Conservation (phyloP, 2,797 vertebrate species). For the Labroides dimidiatus region DNA sequence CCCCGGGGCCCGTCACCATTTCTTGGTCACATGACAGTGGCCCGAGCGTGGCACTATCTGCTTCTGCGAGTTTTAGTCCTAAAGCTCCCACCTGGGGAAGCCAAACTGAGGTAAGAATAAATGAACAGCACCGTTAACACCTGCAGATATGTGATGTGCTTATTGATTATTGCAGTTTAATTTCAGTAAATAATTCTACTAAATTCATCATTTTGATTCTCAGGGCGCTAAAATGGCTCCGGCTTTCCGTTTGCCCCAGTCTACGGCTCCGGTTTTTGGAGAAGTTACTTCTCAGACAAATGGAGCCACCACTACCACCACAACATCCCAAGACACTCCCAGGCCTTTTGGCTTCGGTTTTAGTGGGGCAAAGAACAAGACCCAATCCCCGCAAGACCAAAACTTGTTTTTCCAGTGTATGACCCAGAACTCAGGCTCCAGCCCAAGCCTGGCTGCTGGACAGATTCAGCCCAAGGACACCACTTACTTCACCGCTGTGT, state of each 20-base stretch:
- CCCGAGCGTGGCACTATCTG: slow-evolving; percentile 80
- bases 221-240: slow-evolving; percentile 89
- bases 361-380: slow-evolving; percentile 82
- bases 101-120: slow-evolving; percentile 88
- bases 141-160: not conserved
- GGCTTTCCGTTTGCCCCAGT: slow-evolving; percentile 78
- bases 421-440: slow-evolving; percentile 89
- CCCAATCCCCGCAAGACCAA: slow-evolving; percentile 87
- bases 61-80: slow-evolving; percentile 82
- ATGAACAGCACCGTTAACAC: not conserved
- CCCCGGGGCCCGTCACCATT: slow-evolving; percentile 84
- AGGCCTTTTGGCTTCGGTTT: slow-evolving; percentile 92
- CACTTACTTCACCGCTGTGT: slow-evolving; percentile 94
- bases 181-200: not conserved
- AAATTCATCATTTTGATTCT: slow-evolving; percentile 34
- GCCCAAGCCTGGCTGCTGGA: slow-evolving; percentile 71
- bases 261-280: slow-evolving; percentile 85
- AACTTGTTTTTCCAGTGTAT: slow-evolving; percentile 99
- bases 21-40: slow-evolving; percentile 86
- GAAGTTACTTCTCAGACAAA: slow-evolving; percentile 88
- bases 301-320: slow-evolving; percentile 76
- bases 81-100: slow-evolving; percentile 86
- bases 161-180: not conserved
- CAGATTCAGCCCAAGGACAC: slow-evolving; percentile 89
- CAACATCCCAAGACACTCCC: slow-evolving; percentile 85